These are phyloP conservation scores for Melanitta fusca DNA, from an alignment of 2,797 vertebrate genomes.

Conservation along the genomic window DNA sequence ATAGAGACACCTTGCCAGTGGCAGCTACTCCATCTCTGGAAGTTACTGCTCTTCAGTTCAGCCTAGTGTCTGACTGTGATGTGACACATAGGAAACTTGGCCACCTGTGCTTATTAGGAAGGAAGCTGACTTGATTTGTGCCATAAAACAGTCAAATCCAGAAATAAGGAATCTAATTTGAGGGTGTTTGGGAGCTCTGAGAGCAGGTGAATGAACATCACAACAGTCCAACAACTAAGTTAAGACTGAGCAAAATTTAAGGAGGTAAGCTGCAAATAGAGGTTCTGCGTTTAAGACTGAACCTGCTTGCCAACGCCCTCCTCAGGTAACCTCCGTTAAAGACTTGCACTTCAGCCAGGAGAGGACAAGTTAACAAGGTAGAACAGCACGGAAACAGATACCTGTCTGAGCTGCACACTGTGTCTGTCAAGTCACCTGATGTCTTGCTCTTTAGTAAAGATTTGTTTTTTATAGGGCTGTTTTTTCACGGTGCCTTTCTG, in stretches of 20 bases:
- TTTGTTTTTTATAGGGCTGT: neutral
- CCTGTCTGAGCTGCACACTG: neutral
- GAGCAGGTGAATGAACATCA: neutral
- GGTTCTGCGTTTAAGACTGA: neutral
- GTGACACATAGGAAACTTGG: neutral
- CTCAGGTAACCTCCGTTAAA: neutral
- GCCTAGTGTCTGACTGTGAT: neutral
- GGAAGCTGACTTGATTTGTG: neutral
- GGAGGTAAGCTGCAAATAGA: neutral
- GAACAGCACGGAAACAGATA: neutral
- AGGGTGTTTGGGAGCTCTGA: neutral
- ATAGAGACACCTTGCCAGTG: neutral
- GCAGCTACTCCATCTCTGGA: neutral
- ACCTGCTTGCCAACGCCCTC: neutral
- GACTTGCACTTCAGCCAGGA: neutral
- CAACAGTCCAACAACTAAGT: neutral
- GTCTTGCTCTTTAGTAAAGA: neutral
- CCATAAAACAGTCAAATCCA: neutral
- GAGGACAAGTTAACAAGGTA: neutral
- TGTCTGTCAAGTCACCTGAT: neutral
- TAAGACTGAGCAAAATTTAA: neutral
- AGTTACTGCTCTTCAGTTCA: neutral
- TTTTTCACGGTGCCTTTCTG: neutral
- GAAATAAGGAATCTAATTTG: neutral
- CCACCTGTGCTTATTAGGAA: neutral